phyloP scores from a whole-genome alignment of 2,888 invertebrate genomes.

The Imbricaverruca yamaguchii region DNA sequence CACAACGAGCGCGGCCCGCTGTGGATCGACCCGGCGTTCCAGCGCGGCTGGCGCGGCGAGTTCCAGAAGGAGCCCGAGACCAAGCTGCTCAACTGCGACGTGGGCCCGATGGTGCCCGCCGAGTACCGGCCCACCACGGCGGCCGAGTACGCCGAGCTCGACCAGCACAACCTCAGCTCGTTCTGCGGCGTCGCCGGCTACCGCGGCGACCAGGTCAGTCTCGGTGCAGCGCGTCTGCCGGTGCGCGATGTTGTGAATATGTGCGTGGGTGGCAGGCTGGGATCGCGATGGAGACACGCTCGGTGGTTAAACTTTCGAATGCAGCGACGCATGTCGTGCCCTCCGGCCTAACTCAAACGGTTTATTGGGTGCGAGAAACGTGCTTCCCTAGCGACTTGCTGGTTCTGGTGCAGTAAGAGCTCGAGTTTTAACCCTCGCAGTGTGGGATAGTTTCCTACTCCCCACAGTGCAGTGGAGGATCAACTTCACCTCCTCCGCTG shows the following conservation, averaged over 20 bases:
- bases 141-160: conserved; percentile 22
- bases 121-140: not conserved
- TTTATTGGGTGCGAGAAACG: no score
- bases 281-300: no score
- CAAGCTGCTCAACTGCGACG: conserved; percentile 18
- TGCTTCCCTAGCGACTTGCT: no score
- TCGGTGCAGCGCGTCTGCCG: not conserved
- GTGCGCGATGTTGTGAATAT: not conserved
- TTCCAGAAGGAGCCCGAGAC: conserved; percentile 14
- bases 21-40: not conserved
- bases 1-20: conserved; percentile 1
- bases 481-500: no score
- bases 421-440: no score
- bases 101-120: not conserved
- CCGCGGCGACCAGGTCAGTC: not conserved
- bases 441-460: no score
- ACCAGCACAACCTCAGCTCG: not conserved
- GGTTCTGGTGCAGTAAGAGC: no score
- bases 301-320: no score
- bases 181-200: not conserved
- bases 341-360: no score
- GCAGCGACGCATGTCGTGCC: no score
- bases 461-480: no score
- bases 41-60: conserved; percentile 4
- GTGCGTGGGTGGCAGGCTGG: not conserved